Evolutionary conservation across 2,888 invertebrate species (phyloP), one percentile per base, ranked within the genome.

Genomic region (Drosophila testacea): DNA sequence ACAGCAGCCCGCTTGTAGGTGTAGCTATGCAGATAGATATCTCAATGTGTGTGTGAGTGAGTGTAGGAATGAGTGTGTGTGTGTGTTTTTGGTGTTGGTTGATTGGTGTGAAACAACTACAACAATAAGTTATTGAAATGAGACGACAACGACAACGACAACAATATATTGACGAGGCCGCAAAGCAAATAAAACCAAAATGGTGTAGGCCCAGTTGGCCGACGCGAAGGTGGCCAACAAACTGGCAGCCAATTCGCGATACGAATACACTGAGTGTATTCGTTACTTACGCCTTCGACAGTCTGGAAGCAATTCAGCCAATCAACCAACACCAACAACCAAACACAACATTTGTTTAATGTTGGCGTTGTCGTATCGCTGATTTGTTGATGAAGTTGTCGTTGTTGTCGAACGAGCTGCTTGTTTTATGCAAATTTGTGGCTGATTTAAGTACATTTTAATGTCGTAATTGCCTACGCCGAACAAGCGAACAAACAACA

Each of bases 81-180:
- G 57, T 61, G 68, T 48, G 59, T 63, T 52, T 57, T 46, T 36
- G 57, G 73, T 74, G 68, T 56, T 70, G 59, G 71, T 77, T 70
- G 81, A 76, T 76, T 76, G 76, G 76, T 80, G 81, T 77, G 79
- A 73, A 68, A 59, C 84, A 76, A 79, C 89, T 69, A 88, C 88
- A 89, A 87, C 81, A 84, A 89, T 84, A 83, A 86, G 51, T 77
- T 88, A 88, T 88, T 90, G 86, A 90, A 89, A 84, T 85, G 89
- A 90, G 89, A 77, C 81, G 77, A 85, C 73, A 59, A 54, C 77
- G 59, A 78, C 73, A 76, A 66, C 64, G 47, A 55, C 57, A 66
- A 65, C 68, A 44, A 36, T 46, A 71, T 77, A 72, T 79, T 74
- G 70, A 76, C 77, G 81, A 76, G 75, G 77, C 77, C 77, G 36